Evolutionary conservation across 2,113 vertebrate species (phyloP).

Genomic region (Mesitornis unicolor): DNA sequence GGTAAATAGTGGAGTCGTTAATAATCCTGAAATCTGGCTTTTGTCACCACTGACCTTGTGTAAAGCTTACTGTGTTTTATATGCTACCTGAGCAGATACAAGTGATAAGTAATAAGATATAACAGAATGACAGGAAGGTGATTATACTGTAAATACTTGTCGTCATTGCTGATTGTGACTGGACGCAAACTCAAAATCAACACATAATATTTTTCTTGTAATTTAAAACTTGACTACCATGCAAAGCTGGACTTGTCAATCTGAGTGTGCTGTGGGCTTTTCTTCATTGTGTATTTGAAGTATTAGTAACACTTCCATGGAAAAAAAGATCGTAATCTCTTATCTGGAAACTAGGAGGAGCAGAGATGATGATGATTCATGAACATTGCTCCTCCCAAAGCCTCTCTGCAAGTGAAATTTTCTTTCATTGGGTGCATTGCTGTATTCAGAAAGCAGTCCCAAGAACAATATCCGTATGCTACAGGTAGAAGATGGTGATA

Average conservation of each 20-base stretch:
- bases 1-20: neutral
- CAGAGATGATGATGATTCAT: neutral
- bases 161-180: neutral
- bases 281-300: neutral
- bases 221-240: neutral
- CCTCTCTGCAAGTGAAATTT: neutral
- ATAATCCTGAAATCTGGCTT: neutral
- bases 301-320: neutral
- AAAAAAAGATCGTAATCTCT: neutral
- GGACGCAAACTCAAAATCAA: neutral
- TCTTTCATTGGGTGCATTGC: neutral
- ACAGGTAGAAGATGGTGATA: neutral
- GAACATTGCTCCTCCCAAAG: neutral
- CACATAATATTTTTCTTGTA: neutral
- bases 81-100: neutral
- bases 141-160: neutral
- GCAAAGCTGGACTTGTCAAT: neutral
- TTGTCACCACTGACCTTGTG: neutral
- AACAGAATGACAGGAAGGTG: neutral
- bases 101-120: neutral
- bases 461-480: neutral
- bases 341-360: neutral
- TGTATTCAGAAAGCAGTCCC: neutral
- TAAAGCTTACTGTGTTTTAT: neutral
- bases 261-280: neutral